A percentile compares a stretch with the other conserved stretches of the same genome.
Conservation (phyloP, 2,888 invertebrate genomes). For the Balanococcus diminutus region DNA sequence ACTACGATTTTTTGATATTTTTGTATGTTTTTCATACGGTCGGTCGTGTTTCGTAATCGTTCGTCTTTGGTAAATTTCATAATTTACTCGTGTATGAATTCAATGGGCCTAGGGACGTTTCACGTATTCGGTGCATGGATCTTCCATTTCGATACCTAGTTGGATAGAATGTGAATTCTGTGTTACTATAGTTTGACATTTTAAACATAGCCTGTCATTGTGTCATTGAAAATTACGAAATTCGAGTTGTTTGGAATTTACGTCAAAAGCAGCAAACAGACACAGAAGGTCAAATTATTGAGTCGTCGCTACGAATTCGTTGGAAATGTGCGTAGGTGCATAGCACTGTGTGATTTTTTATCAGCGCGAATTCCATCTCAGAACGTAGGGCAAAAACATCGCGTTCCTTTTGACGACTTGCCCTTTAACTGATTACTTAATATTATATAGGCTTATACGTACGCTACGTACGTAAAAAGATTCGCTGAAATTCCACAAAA, state of each 20-base stretch:
- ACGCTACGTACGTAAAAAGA: too few species aligned
- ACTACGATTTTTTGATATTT: too few species aligned
- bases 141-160: neutral
- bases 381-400: neutral
- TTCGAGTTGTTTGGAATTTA: neutral
- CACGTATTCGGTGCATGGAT: neutral
- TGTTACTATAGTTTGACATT: neutral
- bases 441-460: too few species aligned
- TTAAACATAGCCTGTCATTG: neutral
- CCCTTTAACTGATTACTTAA: neutral
- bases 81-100: neutral
- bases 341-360: neutral
- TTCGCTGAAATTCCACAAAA: neutral
- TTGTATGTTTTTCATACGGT: neutral
- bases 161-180: neutral
- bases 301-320: neutral
- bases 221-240: neutral
- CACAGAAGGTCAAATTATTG: neutral
- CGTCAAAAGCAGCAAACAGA: neutral
- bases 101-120: neutral
- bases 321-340: too few species aligned
- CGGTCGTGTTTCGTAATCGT: neutral
- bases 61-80: neutral
- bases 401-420: neutral
- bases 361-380: neutral